Evolutionary conservation across 1,140 invertebrate genomes (phyloP).

Genomic region (Pentalonia nigronervosa): DNA sequence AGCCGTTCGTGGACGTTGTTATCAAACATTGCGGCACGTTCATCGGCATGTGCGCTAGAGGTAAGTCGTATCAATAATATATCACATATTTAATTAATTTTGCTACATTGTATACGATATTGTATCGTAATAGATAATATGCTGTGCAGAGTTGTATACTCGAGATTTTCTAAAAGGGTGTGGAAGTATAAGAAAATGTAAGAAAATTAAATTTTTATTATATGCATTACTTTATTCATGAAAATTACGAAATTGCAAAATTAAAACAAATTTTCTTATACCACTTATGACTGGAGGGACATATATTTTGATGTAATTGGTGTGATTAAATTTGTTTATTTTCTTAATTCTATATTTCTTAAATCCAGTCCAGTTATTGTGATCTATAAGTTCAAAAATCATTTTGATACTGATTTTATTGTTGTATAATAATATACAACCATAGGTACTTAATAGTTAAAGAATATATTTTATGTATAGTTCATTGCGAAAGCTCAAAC

Average conservation of each 20-base stretch:
- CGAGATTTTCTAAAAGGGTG: neutral
- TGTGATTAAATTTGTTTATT: neutral
- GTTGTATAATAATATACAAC: too few relatives aligned
- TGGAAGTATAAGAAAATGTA: neutral
- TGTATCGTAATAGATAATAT: neutral
- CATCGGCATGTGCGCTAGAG: slow-evolving; percentile 79
- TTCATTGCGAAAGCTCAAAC: neutral
- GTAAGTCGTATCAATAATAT: slow-evolving; percentile 67
- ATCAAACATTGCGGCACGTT: slow-evolving; percentile 80
- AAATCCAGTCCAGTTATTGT: neutral
- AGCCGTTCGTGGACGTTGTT: slow-evolving; percentile 65
- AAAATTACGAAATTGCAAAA: neutral
- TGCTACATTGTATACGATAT: neutral
- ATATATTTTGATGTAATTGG: too few relatives aligned
- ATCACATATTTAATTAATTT: neutral
- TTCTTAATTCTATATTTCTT: neutral
- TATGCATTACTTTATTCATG: neutral
- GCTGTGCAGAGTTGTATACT: neutral
- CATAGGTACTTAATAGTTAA: neutral
- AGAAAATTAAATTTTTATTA: neutral
- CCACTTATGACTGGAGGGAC: too few relatives aligned
- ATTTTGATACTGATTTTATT: neutral
- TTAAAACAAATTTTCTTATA: too few relatives aligned
- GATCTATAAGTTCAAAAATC: neutral
- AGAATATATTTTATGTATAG: neutral